Base-by-base conservation (phyloP, 2,113 vertebrate species). In the western clawed frog (Xenopus tropicalis) region DNA sequence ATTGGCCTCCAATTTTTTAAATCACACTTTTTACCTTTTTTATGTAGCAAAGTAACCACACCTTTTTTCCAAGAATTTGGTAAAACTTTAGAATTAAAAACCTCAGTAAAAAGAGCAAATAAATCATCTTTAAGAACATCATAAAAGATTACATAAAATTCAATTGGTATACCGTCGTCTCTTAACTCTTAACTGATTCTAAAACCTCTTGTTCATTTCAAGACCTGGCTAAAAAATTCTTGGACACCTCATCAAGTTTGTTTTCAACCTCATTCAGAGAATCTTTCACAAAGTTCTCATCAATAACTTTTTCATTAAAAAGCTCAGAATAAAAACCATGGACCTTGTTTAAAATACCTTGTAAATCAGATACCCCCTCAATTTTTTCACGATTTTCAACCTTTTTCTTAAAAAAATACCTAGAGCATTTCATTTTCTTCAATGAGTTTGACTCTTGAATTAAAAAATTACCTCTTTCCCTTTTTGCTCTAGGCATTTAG, bases 401-500 rank as follows among this genome's bases (percentile, higher is more conserved):
- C 1, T 21, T 20, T 19, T 66, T 66, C 43, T 46, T 46, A 44
- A 66, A 66, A 44, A 66, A 66, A 44, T 21, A 66, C 2, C 20
- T 10, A 12, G 63, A 21, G 7, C 63, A 46, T 21, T 21, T 66
- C 42, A 9, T 43, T 43, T n/a, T 44, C 42, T 21, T 46, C 63
- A 14, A 48, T 3, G 14, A 12, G 17, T 11, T 44, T n/a, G 1
- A 66, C 42, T 21, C 20, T 25, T 7, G 61, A 11, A 14, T 21
- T 66, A n/a, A 44, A 44, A 66, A 44, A 66, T 66, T 2, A 66
- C 21, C 4, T 66, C 37, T 22, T 66, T 66, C 2, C 37, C 63
- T 46, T 44, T 66, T 66, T 44, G 37, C 2, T 66, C 19, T 4
- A 66, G 4, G 4, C 12, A n/a, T 44, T 13, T 20, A 11, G 12